These are phyloP conservation scores for Vireo altiloquus DNA, from an alignment of 2,113 vertebrate genomes.

Conservation along the genomic window DNA sequence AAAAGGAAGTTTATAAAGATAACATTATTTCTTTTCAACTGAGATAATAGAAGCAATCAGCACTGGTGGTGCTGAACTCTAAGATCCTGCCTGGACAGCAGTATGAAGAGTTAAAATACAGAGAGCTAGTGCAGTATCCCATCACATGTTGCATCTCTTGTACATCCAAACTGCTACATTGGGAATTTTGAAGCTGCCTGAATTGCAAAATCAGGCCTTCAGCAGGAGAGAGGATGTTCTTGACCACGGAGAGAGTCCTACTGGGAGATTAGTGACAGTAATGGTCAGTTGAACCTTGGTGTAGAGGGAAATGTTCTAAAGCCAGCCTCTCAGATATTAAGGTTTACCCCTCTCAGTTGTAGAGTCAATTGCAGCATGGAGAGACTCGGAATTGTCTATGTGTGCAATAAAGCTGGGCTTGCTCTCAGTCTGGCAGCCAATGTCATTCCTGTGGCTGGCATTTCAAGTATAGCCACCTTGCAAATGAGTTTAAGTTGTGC, in stretches of 20 bases:
- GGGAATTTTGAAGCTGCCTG: not conserved
- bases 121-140: not conserved
- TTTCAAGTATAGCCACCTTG: not conserved
- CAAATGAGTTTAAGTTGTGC: not conserved
- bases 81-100: not conserved
- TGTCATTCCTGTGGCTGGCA: not conserved
- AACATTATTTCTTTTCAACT: not conserved
- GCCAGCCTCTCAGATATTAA: not conserved
- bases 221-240: not conserved
- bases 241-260: not conserved
- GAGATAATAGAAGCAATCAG: not conserved
- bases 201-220: not conserved
- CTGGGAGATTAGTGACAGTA: not conserved
- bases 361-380: not conserved
- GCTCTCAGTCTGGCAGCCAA: not conserved
- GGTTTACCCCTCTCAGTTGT: not conserved
- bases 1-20: not conserved
- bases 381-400: not conserved
- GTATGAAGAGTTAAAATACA: not conserved
- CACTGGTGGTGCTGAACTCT: not conserved
- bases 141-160: not conserved
- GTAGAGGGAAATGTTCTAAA: not conserved
- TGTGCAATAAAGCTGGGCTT: not conserved
- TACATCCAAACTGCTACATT: not conserved
- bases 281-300: not conserved